phyloP scores from a whole-genome alignment of 2,113 vertebrate genomes.

The Theristicus caerulescens region DNA sequence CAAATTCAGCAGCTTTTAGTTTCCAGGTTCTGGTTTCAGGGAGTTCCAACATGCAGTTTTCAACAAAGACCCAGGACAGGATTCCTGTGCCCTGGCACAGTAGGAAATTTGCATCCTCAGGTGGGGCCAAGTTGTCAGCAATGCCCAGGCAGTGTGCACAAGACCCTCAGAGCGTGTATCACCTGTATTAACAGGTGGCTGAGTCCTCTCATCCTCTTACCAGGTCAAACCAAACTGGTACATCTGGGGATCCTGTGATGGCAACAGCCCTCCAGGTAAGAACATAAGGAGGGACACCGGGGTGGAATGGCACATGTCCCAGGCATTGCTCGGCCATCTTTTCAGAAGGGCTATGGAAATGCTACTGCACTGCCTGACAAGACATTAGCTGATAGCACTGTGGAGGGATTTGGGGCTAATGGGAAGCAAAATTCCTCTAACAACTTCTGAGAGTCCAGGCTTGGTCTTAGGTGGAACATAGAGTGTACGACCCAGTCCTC shows the following conservation, averaged over 20 bases:
- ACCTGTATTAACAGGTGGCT: background rate
- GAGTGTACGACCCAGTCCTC: accelerated
- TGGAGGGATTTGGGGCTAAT: background rate
- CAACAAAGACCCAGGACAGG: background rate
- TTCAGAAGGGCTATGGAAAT: background rate
- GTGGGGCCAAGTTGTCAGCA: background rate
- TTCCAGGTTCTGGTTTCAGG: background rate
- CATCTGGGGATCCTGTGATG: background rate
- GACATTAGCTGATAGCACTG: background rate
- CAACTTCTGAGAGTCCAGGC: background rate
- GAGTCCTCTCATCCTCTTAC: background rate
- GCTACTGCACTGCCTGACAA: background rate
- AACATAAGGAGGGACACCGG: accelerated
- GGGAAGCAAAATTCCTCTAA: background rate
- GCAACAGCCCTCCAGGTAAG: background rate
- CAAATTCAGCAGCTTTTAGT: background rate
- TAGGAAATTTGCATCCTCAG: background rate
- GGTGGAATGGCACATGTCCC: background rate
- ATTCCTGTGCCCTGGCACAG: accelerated
- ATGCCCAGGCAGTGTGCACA: background rate
- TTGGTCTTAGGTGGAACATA: background rate
- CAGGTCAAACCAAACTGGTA: background rate
- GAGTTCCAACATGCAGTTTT: background rate
- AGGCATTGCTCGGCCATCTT: background rate
- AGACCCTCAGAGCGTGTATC: background rate